These are phyloP conservation scores for Siniperca scherzeri DNA, from an alignment of 2,797 vertebrate genomes.

Conservation along the genomic window DNA sequence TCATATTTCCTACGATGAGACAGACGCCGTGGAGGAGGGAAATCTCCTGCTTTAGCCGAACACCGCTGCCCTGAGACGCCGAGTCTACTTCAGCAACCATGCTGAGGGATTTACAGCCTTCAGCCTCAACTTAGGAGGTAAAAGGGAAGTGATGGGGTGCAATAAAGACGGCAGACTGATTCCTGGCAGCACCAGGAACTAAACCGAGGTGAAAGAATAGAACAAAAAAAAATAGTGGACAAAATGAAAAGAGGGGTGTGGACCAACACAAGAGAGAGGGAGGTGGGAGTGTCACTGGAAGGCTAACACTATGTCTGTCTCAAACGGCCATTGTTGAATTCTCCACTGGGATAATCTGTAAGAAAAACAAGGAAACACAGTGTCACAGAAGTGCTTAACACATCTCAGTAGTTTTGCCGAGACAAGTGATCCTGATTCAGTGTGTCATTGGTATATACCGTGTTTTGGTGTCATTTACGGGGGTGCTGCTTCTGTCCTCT, in stretches of 20 bases:
- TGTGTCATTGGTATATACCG: background rate
- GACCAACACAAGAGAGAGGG: background rate
- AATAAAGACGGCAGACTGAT: background rate
- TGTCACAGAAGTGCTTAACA: conserved; percentile 21
- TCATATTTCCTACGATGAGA: conserved; percentile 90
- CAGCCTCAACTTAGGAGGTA: conserved; percentile 2
- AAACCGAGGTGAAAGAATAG: background rate
- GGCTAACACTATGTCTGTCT: background rate
- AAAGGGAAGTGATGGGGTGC: background rate
- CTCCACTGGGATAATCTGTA: conserved; percentile 40
- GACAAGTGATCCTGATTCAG: background rate
- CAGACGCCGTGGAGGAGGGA: conserved; percentile 89
- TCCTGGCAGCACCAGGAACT: background rate
- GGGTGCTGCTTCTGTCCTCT: too few species aligned
- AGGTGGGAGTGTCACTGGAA: conserved; percentile 15
- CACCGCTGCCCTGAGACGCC: conserved; percentile 59
- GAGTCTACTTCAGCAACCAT: conserved; percentile 78
- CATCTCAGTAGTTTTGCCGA: background rate
- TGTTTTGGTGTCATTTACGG: too few species aligned
- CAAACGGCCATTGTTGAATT: conserved; percentile 34
- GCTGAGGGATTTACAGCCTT: conserved; percentile 27
- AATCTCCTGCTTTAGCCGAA: conserved; percentile 88
- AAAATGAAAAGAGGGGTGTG: background rate
- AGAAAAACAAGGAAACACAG: conserved; percentile 27
- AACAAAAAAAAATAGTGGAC: background rate